Percentiles rank a stretch among this genome's conserved stretches.
Evolutionary conservation across 1,140 invertebrate species (phyloP).

Genomic region (Muscidifurax raptorellus): DNA sequence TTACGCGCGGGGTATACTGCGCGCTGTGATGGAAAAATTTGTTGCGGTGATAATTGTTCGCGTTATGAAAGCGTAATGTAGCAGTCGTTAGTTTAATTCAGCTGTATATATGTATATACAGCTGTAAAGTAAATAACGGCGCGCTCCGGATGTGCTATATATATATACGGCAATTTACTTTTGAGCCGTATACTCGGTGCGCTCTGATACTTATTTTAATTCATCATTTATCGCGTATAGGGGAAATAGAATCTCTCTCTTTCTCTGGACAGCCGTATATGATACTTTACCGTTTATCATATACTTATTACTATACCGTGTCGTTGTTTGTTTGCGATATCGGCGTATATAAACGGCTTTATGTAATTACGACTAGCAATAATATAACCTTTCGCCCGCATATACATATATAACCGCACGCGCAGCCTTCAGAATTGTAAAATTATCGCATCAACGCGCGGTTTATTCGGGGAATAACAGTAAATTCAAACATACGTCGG

Average conservation of each 20-base stretch:
- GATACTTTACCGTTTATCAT: background rate
- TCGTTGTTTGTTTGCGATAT: background rate
- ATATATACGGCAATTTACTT: background rate
- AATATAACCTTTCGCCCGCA: background rate
- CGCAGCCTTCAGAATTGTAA: background rate
- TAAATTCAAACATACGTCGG: background rate
- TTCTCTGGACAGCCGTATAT: background rate
- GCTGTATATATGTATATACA: background rate
- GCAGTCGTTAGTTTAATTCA: background rate
- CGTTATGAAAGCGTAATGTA: background rate
- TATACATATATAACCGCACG: too few species aligned
- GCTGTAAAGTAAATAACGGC: background rate
- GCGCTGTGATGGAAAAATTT: too few species aligned
- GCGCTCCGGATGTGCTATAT: too few species aligned
- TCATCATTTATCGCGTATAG: background rate
- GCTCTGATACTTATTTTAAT: background rate
- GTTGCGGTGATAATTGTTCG: background rate
- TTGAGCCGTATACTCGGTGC: background rate
- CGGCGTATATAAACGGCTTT: background rate
- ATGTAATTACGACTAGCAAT: background rate
- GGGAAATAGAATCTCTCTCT: background rate
- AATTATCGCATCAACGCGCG: background rate
- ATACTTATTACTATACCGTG: background rate
- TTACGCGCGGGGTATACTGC: too few species aligned
- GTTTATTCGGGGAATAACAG: background rate